These are phyloP conservation scores for Sternarchorhynchus goeldii DNA, from an alignment of 2,797 vertebrate genomes.

Conservation along the genomic window DNA sequence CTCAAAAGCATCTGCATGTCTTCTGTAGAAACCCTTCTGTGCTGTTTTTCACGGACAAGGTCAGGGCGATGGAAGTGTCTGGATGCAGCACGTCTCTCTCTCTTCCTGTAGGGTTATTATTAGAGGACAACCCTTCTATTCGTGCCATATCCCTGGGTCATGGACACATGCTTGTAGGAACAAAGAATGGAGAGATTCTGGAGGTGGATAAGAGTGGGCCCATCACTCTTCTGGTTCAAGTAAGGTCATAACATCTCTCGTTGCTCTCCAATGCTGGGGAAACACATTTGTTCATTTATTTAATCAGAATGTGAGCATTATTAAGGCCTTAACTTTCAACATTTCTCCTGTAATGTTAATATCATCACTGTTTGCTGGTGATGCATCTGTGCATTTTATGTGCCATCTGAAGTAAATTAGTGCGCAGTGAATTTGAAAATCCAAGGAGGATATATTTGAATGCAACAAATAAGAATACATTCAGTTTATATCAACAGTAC, in stretches of 20 bases:
- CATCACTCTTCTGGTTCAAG: constrained; percentile 96
- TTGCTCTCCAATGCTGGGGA: not conserved
- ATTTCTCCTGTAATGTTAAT: not conserved
- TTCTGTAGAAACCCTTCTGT: not conserved
- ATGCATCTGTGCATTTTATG: too few species aligned
- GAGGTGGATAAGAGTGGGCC: constrained; percentile 98
- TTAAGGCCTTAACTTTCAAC: not conserved
- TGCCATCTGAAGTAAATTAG: too few species aligned
- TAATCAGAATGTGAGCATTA: not conserved
- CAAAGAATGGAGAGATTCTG: constrained; percentile 97
- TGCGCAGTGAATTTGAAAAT: too few species aligned
- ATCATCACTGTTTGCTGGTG: too few species aligned
- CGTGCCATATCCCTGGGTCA: constrained; percentile 99
- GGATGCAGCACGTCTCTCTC: constrained; percentile 29
- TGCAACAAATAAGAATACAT: too few species aligned
- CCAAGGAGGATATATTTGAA: too few species aligned
- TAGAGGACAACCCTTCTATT: constrained; percentile 99
- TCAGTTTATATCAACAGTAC: too few species aligned
- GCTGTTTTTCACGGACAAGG: constrained; percentile 25
- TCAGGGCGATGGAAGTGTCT: constrained; percentile 11
- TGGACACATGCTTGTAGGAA: constrained; percentile 96
- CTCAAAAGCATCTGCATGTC: constrained; percentile 8
- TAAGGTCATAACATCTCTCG: constrained; percentile 55
- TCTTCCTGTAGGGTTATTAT: constrained; percentile 83
- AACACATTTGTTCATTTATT: not conserved